phyloP scores from a whole-genome alignment of 2,888 invertebrate species.

The Erannis defoliaria region DNA sequence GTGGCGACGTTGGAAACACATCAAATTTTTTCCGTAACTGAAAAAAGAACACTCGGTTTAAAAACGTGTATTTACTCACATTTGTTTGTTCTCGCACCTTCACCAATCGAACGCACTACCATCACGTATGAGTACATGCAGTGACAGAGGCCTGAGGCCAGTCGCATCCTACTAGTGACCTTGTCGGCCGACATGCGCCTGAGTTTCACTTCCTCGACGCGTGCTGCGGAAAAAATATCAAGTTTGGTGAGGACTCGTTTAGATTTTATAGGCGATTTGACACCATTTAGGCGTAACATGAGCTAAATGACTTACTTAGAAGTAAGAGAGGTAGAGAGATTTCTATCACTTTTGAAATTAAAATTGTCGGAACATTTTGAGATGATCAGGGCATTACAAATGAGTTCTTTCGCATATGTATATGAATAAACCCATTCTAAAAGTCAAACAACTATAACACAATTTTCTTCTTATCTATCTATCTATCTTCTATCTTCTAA shows the following conservation, averaged over 20 bases:
- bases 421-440: not conserved
- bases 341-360: conserved; percentile 1
- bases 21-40: no score
- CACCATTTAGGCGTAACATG: conserved; percentile 24
- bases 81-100: conserved; percentile 8
- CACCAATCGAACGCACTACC: not conserved
- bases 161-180: conserved; percentile 82
- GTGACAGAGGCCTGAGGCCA: conserved; percentile 50
- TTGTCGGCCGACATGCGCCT: conserved; percentile 79
- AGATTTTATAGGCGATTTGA: conserved; percentile 41
- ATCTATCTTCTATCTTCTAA: no score
- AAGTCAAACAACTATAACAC: not conserved
- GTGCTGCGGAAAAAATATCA: conserved; percentile 52
- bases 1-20: no score
- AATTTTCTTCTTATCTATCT: no score
- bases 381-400: not conserved
- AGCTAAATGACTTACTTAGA: conserved; percentile 23
- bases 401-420: not conserved
- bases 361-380: not conserved
- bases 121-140: conserved; percentile 10
- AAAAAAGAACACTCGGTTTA: no score
- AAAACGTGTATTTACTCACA: no score
- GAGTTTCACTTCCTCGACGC: conserved; percentile 79
- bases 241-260: conserved; percentile 46
- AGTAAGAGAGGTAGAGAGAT: conserved; percentile 1